phyloP scores from a whole-genome alignment of 2,888 invertebrate genomes.

The Heliconius hortense region DNA sequence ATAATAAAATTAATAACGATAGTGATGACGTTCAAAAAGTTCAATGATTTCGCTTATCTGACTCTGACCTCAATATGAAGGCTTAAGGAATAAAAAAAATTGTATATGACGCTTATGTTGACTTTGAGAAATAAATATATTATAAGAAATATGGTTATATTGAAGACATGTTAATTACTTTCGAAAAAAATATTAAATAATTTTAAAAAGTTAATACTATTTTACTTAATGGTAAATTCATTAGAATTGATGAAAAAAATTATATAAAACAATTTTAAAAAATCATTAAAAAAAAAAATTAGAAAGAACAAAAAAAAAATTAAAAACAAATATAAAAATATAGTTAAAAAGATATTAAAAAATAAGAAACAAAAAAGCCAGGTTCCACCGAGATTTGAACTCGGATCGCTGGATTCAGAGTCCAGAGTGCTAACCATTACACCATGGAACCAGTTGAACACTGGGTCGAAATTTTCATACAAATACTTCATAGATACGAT shows the following conservation, averaged over 20 bases:
- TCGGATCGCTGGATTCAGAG: constrained; percentile 92
- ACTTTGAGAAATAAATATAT: neutral
- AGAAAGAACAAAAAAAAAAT: neutral
- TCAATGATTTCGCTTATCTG: constrained; percentile 24
- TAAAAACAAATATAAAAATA: neutral
- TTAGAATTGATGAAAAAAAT: too few relatives aligned
- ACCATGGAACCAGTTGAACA: constrained; percentile 84
- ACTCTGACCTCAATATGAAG: constrained; percentile 10
- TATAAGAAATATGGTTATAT: neutral
- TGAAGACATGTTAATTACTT: neutral
- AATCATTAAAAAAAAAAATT: too few relatives aligned
- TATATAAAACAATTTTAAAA: neutral
- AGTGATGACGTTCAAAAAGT: constrained; percentile 4
- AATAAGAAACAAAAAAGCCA: constrained; percentile 50
- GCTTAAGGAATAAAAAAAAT: neutral
- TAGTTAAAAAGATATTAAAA: neutral
- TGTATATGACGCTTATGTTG: neutral
- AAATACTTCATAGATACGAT: neutral
- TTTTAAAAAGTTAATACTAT: too few relatives aligned
- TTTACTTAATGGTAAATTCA: too few relatives aligned
- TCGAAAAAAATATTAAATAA: neutral
- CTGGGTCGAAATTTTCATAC: constrained; percentile 8
- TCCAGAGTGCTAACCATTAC: constrained; percentile 92
- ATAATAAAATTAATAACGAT: neutral
- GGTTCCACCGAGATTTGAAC: constrained; percentile 92